These are phyloP conservation scores for Harlomillsia oculata DNA, from an alignment of 1,140 invertebrate genomes.

Conservation along the genomic window DNA sequence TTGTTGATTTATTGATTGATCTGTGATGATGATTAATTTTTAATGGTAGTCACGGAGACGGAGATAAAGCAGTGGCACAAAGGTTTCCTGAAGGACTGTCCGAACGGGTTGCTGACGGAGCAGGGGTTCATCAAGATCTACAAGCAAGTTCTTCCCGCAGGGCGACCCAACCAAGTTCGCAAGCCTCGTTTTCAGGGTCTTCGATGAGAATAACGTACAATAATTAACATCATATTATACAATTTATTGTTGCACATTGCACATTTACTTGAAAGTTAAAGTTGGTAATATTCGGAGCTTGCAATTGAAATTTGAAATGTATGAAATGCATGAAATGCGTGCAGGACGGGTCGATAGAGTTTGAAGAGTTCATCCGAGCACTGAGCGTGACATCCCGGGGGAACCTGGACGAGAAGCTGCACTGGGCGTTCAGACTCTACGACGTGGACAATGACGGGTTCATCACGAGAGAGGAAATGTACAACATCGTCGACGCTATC, in stretches of 20 bases:
- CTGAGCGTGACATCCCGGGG: slow-evolving; percentile 90
- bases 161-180: slow-evolving; percentile 58
- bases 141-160: slow-evolving; percentile 59
- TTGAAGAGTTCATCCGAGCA: slow-evolving; percentile 93
- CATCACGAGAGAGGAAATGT: slow-evolving; percentile 96
- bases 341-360: slow-evolving; percentile 94
- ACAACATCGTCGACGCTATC: slow-evolving; percentile 96
- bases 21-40: slow-evolving; percentile 40
- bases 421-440: slow-evolving; percentile 88
- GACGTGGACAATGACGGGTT: slow-evolving; percentile 92
- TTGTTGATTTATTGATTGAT: slow-evolving; percentile 10
- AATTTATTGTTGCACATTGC: not conserved
- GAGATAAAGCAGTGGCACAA: slow-evolving; percentile 84
- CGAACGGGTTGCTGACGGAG: slow-evolving; percentile 79
- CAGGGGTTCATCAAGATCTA: slow-evolving; percentile 59
- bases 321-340: too few relatives aligned
- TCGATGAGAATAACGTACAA: slow-evolving; percentile 58
- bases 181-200: slow-evolving; percentile 56
- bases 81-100: slow-evolving; percentile 87
- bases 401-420: slow-evolving; percentile 90
- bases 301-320: too few relatives aligned
- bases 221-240: not conserved
- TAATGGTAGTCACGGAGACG: slow-evolving; percentile 65
- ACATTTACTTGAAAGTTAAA: too few relatives aligned
- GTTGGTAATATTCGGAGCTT: too few relatives aligned